These are phyloP conservation scores for Monochamus saltuarius DNA, from an alignment of 1,140 invertebrate species.

Conservation along the genomic window DNA sequence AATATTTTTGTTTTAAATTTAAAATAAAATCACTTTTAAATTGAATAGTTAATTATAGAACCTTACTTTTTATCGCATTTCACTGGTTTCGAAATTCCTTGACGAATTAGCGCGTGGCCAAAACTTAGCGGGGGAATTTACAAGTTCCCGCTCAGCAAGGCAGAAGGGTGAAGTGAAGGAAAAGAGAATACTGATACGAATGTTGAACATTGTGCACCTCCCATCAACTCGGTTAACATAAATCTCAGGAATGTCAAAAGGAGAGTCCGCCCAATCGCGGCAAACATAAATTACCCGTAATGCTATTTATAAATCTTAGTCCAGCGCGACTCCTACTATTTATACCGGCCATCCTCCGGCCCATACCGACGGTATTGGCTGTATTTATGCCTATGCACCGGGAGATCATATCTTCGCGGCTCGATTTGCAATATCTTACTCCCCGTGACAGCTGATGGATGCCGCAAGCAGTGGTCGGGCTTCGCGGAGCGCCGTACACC, in stretches of 20 bases:
- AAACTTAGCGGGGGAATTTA: too few relatives aligned
- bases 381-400: constrained; percentile 36
- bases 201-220: constrained; percentile 46
- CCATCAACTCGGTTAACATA: constrained; percentile 48
- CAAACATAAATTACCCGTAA: constrained; percentile 50
- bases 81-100: too few relatives aligned
- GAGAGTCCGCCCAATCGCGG: constrained; percentile 48
- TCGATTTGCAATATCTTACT: constrained; percentile 42
- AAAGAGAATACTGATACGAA: constrained; percentile 14
- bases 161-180: constrained; percentile 3
- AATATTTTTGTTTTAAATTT: too few relatives aligned
- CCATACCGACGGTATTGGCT: constrained; percentile 21
- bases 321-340: constrained; percentile 41
- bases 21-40: too few relatives aligned
- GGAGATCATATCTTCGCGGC: constrained; percentile 33
- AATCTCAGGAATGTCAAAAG: constrained; percentile 48
- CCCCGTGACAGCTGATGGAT: constrained; percentile 36
- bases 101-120: too few relatives aligned
- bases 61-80: too few relatives aligned
- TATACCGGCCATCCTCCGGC: constrained; percentile 35
- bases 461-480: constrained; percentile 2
- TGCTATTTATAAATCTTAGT: constrained; percentile 49
- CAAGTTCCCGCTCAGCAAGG: too few relatives aligned
- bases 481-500: too few relatives aligned
- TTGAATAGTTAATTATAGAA: too few relatives aligned